Evolutionary conservation across 2,113 vertebrate species (phyloP).

Genomic region (Cyanoderma ruficeps): DNA sequence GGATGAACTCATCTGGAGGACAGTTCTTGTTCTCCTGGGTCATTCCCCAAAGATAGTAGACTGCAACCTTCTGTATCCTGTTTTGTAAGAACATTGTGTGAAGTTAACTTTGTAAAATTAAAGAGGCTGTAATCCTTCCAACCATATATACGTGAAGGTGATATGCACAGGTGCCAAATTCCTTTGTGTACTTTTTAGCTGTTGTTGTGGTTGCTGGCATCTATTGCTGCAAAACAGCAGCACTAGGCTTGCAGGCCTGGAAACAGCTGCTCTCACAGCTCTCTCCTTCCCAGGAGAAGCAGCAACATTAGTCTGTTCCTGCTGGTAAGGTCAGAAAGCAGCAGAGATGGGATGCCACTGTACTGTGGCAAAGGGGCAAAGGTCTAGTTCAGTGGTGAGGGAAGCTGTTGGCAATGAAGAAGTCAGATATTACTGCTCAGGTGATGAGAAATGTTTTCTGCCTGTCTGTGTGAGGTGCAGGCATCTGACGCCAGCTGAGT

Average conservation of each 20-base stretch:
- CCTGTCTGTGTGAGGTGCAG: neutral
- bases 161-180: neutral
- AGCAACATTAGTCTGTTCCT: neutral
- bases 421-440: neutral
- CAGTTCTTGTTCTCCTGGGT: neutral
- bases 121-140: neutral
- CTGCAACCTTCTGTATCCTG: neutral
- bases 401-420: neutral
- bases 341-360: neutral
- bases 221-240: neutral
- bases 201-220: neutral
- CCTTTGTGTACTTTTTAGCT: neutral
- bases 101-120: neutral
- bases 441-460: neutral
- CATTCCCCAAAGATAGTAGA: neutral
- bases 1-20: neutral
- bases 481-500: fast-evolving
- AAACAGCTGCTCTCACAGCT: neutral
- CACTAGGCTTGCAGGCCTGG: neutral
- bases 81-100: neutral
- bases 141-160: neutral
- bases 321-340: neutral
- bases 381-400: neutral
- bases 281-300: neutral
- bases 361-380: fast-evolving